Evolutionary conservation across 2,113 vertebrate species (phyloP).

Genomic region (Morone saxatilis): DNA sequence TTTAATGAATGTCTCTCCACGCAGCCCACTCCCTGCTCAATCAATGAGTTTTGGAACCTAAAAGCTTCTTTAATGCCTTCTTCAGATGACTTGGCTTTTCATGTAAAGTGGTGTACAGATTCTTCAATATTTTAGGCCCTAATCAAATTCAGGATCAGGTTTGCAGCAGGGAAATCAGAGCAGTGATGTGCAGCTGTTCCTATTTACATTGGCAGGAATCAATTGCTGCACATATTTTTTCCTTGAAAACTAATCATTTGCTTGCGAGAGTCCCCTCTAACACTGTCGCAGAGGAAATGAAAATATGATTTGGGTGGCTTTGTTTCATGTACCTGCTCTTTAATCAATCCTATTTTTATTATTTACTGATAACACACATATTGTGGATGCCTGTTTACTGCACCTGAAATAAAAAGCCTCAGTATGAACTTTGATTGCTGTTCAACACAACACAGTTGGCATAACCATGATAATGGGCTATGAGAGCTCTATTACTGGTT

Average conservation of each 20-base stretch:
- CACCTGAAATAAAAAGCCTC: not conserved
- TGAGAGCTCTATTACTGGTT: not conserved
- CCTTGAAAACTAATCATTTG: slow-evolving; percentile 35
- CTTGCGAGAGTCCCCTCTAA: not conserved
- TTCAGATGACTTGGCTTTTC: slow-evolving; percentile 39
- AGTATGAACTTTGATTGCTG: not conserved
- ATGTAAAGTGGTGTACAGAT: not conserved
- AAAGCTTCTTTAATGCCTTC: slow-evolving; percentile 37
- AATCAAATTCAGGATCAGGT: slow-evolving; percentile 42
- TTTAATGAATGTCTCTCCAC: slow-evolving; percentile 25
- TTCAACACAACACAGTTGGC: not conserved
- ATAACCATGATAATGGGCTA: not conserved
- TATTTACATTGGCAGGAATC: slow-evolving; percentile 26
- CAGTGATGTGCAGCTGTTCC: slow-evolving; percentile 3
- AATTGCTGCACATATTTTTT: slow-evolving; percentile 32
- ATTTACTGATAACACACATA: not conserved
- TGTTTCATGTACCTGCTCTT: not conserved
- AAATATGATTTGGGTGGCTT: not conserved
- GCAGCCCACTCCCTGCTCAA: slow-evolving; percentile 12
- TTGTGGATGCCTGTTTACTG: not conserved
- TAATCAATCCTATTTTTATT: not conserved
- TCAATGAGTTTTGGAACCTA: slow-evolving; percentile 44
- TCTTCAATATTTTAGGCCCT: slow-evolving; percentile 35
- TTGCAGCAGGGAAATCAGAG: slow-evolving; percentile 18
- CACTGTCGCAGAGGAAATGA: slow-evolving; percentile 3